Evolutionary conservation across 2,797 vertebrate genomes (phyloP).

Genomic region (Bufotes viridis): DNA sequence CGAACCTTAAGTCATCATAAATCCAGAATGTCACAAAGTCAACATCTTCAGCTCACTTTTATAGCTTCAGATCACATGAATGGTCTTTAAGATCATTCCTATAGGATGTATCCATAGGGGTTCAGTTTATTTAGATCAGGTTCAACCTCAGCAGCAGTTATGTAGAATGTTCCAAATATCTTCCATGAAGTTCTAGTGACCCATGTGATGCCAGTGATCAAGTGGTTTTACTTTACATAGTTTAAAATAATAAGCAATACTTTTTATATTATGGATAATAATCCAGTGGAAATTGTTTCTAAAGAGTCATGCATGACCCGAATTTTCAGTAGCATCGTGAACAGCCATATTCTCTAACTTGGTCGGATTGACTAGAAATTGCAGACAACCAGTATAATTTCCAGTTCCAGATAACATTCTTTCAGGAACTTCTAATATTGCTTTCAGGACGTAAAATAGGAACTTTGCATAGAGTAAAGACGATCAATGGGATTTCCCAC

Average conservation of each 20-base stretch:
- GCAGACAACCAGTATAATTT: slow-evolving; percentile 6
- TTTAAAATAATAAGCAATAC: background rate
- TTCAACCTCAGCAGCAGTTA: slow-evolving; percentile 24
- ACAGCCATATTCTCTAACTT: slow-evolving; percentile 2
- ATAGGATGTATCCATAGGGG: background rate
- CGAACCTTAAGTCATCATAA: background rate
- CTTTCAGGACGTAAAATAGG: slow-evolving; percentile 92
- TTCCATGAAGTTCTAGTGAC: background rate
- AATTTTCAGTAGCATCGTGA: slow-evolving; percentile 22
- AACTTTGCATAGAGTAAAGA: slow-evolving; percentile 98
- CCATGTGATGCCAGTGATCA: background rate
- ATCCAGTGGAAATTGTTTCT: slow-evolving; percentile 27
- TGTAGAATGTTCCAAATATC: background rate
- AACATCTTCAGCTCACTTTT: background rate
- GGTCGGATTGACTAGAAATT: slow-evolving; percentile 19
- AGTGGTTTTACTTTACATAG: background rate
- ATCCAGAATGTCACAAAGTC: background rate
- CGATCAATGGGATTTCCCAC: slow-evolving; percentile 94
- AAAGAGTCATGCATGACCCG: background rate
- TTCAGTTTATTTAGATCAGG: background rate
- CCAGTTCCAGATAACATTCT: background rate
- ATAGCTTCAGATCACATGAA: background rate
- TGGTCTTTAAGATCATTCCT: background rate
- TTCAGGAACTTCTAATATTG: background rate
- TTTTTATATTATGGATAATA: background rate